Base-by-base conservation (phyloP, 2,797 vertebrate species). In the Tiaroga cobitis region DNA sequence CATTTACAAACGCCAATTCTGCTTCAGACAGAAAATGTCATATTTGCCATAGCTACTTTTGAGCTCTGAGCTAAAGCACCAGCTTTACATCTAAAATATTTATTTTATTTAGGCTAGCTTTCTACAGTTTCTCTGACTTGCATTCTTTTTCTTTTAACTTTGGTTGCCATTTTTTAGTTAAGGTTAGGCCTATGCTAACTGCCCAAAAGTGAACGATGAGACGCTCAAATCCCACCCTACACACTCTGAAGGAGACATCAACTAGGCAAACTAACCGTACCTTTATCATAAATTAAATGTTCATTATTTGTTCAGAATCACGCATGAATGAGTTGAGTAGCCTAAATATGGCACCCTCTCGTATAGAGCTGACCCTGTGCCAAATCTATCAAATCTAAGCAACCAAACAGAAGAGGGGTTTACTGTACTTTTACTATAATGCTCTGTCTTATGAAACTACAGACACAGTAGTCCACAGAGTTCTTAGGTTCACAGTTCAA, bases 371-470 rank as follows among this genome's bases (percentile, higher is more conserved):
- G 49, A 10, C 29, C 26, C 1, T 21, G 18, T 59, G 75, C 34
- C 34, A 59, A 9, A 59, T 59, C 15, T 16, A 77, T 59, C 2
- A 77, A 77, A 39, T 77, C 51, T 24, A n/a, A 24, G 6, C 34
- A 26, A 8, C 24, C 26, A 41, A 72, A 59, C 54, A 43, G 8
- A 69, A 59, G 21, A 59, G 2, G 75, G 7, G 3, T 59, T 77
- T 59, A 49, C 29, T 37, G 54, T 73, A 24, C 18, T 37, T 19
- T 54, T 70, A 65, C 9, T 63, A 18, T 56, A 69, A 70, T n/a
- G 24, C 46, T 72, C 19, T 68, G 49, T 63, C n/a, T 46, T 29
- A 46, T 75, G 32, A 41, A 87, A 82, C 61, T 85, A 37, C 39
- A 39, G 32, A 9, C 11, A 85, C 26, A 69, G 26, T 32, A 63